Base-by-base conservation (phyloP, 2,888 invertebrate genomes). In the Laspeyria flexula region DNA sequence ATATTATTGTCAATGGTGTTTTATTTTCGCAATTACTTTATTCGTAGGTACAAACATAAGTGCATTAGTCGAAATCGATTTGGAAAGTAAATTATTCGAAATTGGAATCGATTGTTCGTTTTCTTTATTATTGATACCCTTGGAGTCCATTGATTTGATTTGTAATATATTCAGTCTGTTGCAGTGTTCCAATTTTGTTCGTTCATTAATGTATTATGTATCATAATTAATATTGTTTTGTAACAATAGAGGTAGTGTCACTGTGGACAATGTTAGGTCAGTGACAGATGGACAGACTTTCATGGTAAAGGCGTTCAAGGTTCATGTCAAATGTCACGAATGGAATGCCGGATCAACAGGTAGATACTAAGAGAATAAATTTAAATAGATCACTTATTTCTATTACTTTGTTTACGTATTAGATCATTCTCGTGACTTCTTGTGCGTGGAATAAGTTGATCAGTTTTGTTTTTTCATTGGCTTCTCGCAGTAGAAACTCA, bases 291-390 rank as follows among this genome's bases (percentile, higher is more conserved):
- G 65, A 70, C 75, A 58, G 68, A 73, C 78, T 79, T 78, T 77
- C 68, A 60, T 71, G 50, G 47, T 41, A 56, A 64, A 61, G 51
- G 59, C 55, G 59, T 65, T 65, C 79, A 81, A 80, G 81, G 81
- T 69, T 65, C 41, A 67, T 80, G 81, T 77, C 79, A 81, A 79
- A 81, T 80, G 80, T 80, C 81, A 77, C 63, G 59, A 71, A 44
- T 70, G 64, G 67, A 76, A 76, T 75, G 67, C 67, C 69, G 65
- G 69, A 71, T 69, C 68, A 59, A 53, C 59, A 57, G 54, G 56
- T 58, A 57, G 54, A 55, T 58, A 69, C 41, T 48, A 27, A 16
- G 54, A 50, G 48, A 64, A 66, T 69, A 64, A 49, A 55, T 65
- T 53, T 55, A 63, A 60, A 64, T 63, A 55, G 60, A 68, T 55